Evolutionary conservation across 2,888 invertebrate genomes (phyloP).

Genomic region (Rhagium mordax): DNA sequence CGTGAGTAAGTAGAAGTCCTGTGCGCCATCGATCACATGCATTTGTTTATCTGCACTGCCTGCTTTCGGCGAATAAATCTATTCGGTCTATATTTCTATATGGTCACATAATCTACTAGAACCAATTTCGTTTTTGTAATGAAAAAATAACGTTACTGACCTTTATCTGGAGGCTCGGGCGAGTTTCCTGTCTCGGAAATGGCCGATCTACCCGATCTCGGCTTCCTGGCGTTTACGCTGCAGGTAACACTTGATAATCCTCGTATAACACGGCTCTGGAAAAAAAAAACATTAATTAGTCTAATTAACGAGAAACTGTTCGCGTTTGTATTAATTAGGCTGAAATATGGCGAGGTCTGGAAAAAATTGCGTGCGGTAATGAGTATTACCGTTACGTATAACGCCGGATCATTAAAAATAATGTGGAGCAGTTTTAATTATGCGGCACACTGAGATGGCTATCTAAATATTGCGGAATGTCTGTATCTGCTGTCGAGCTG

Average conservation of each 20-base stretch:
- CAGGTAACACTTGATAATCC: constrained; percentile 62
- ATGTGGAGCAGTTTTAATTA: constrained; percentile 28
- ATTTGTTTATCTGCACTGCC: too few relatives aligned
- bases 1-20: too few relatives aligned
- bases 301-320: constrained; percentile 18
- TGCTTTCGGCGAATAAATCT: too few relatives aligned
- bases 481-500: not conserved
- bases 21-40: too few relatives aligned
- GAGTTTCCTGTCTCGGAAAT: constrained; percentile 57
- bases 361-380: constrained; percentile 25
- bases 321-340: constrained; percentile 12
- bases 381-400: constrained; percentile 15
- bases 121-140: too few relatives aligned
- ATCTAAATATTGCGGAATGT: not conserved
- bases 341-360: not conserved
- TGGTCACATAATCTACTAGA: too few relatives aligned
- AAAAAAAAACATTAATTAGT: constrained; percentile 36
- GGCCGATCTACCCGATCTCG: constrained; percentile 59
- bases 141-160: constrained; percentile 49
- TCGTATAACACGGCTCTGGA: constrained; percentile 63
- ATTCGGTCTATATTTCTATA: too few relatives aligned
- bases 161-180: constrained; percentile 64
- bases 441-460: constrained; percentile 19
- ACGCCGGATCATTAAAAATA: constrained; percentile 26
- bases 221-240: constrained; percentile 59